Evolutionary conservation across 2,113 vertebrate species (phyloP), one percentile per base, ranked within the genome.

Genomic region (Scartelaos histophorus): DNA sequence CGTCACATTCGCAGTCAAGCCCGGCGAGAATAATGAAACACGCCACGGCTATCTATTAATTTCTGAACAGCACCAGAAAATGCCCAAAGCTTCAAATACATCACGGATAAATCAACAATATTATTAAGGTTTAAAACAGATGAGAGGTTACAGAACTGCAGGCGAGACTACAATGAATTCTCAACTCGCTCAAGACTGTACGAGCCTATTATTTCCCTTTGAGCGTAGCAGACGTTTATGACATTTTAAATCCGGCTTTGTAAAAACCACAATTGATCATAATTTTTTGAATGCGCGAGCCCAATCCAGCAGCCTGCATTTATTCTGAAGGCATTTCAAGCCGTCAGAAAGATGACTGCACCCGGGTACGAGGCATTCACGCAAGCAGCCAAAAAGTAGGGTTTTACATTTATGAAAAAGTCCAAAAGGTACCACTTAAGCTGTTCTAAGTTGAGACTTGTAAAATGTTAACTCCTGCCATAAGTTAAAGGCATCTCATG

Each of bases 81-180:
- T 82, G 94, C 96, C 96, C 85, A 94, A 83, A 95, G 96, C 95
- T 91, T 88, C 88, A 93, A 94, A 99, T 98, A 94, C 73, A 98
- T 98, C 97, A 97, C 94, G 92, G 94, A 96, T 97, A 97, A 95
- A 95, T 96, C 96, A 97, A 97, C 95, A 95, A 95, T 95, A 97
- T 96, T 96, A 95, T 95, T 96, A 96, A 97, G 95, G 94, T 92
- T 82, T 90, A 92, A 94, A 96, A 96, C 88, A 92, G 92, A 96
- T 96, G 95, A 92, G 94, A 89, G 91, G 69, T 93, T 91, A 93
- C 93, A 94, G 91, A 92, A 95, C 96, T 95, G 92, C 91, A 93
- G 96, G 96, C 94, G 75, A 95, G 89, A 87, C 78, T 80, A 92
- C 94, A 93, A 95, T 95, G 94, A 94, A 96, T 96, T 95, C 10